Evolutionary conservation across 2,113 vertebrate species (phyloP), one percentile per base, ranked within the genome.

Genomic region (Brachyhypopomus occidentalis): DNA sequence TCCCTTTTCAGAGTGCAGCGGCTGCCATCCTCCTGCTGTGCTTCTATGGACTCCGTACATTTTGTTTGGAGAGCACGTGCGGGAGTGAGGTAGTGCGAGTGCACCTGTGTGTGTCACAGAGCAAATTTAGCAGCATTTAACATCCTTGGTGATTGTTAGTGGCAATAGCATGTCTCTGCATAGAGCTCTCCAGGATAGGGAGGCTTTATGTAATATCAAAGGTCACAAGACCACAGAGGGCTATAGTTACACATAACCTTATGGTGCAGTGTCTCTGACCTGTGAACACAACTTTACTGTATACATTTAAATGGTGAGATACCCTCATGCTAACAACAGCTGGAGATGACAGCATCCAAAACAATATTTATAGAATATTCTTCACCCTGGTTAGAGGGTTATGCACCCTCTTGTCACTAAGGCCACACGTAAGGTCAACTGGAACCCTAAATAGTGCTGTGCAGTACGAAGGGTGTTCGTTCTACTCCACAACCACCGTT

Each of bases 1-100:
- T 58, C 79, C 84, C 81, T 78, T 88, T 88, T 86, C 25, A 23
- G 77, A 69, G 71, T 83, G 88, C 88, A 89, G 88, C 87, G 72
- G 78, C 84, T 52, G 74, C 83, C 77, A 88, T 89, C 89, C 85
- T 82, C 72, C 79, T 75, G 58, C 62, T 27, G 2, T 48, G 45
- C 25, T 73, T 78, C 79, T 78, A 77, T 59, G 36, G 75, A 36
- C 30, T 71, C 11, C 16, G 81, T 83, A 72, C 75, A 80, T 85
- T 84, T 86, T 85, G 78, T 84, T 87, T 87, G 76, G 81, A 84
- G 62, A 78, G 63, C 16, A 36, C 67, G 66, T 79, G 52, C 56
- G 16, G 63, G 67, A 62, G 3, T n/a, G 23, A 41, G 22, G 38
- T n/a, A 69, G 71, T 27, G 9, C 67, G 66, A 27, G 41, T 73